phyloP scores from a whole-genome alignment of 2,797 vertebrate genomes.

The Helostoma temminkii region DNA sequence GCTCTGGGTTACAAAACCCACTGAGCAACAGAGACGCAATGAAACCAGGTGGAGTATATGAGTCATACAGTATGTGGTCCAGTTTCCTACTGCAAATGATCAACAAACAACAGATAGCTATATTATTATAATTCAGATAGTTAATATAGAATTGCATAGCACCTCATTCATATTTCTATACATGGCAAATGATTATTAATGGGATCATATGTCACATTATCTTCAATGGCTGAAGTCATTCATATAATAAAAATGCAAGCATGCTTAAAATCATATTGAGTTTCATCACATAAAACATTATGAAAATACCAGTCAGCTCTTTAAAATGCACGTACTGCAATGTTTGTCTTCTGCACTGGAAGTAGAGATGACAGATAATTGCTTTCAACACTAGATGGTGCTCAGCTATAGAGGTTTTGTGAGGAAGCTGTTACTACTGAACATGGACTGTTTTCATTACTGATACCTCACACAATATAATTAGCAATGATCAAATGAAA shows the following conservation, averaged over 20 bases:
- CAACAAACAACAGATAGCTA: background rate
- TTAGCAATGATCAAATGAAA: background rate
- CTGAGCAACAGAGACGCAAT: slow-evolving; percentile 38
- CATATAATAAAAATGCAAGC: background rate
- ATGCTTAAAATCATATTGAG: background rate
- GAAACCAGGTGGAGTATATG: slow-evolving; percentile 33
- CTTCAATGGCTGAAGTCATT: background rate
- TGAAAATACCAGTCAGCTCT: background rate
- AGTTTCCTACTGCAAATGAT: background rate
- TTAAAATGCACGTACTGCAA: background rate
- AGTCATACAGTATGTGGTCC: slow-evolving; percentile 8
- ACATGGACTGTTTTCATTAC: background rate
- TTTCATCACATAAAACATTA: background rate
- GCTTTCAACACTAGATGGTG: slow-evolving; percentile 77
- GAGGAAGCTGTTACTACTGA: background rate
- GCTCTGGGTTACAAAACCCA: slow-evolving; percentile 54
- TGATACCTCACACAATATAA: background rate
- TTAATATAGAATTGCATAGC: background rate
- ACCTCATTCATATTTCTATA: background rate
- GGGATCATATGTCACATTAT: background rate
- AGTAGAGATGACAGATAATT: background rate
- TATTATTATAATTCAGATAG: background rate
- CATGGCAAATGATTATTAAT: background rate
- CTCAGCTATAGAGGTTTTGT: slow-evolving; percentile 39
- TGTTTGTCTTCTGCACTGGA: background rate